Base-by-base conservation (phyloP, 1,140 invertebrate species). In the Neomicropteryx cornuta region DNA sequence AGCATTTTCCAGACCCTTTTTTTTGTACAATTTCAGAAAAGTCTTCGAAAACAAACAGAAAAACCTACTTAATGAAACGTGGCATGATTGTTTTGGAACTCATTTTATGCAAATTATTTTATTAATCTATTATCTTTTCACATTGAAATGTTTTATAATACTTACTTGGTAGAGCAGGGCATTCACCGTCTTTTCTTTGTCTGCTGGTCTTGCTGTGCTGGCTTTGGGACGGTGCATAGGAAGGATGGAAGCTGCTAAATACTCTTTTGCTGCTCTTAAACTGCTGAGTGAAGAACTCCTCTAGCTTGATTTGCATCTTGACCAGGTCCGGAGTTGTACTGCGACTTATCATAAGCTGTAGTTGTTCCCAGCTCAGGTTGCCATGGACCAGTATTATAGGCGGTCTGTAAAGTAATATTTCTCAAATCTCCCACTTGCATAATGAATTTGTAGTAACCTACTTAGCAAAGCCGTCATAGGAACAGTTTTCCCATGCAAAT, bases 231-330 rank as follows among this genome's bases (percentile, higher is more conserved):
- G 30, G 46, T 46, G 50, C 47, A 22, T 62, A 62, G 29, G 50
- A 60, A 4, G 60, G 58, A 19, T 83, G 77, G 1, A 89, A 57
- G 17, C 79, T 85, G 36, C 80, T 88, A 56, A 93, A 91, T 4
- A 92, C 87, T 4, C 87, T 72, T 60, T 91, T 91, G 48, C 86
- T 89, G 41, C 86, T 91, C 52, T 92, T 91, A 57, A 94, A 93
- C 63, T 94, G 89, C 55, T 95, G 88, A 31, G 83, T 84, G 58
- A 97, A 97, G 66, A 97, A 98, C 68, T 97, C 93, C 51, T 97
- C 92, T 5, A 97, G 68, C 60, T 96, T 96, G 36, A 87, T 82
- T 53, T 87, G 90, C 86, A 97, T 96, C 68, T 97, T 97, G 2
- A 97, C 67, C 16, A 97, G 66, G 67, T 98, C 94, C 0, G 92